phyloP scores from a whole-genome alignment of 2,888 invertebrate species.

The Dasysyrphus albostriatus region DNA sequence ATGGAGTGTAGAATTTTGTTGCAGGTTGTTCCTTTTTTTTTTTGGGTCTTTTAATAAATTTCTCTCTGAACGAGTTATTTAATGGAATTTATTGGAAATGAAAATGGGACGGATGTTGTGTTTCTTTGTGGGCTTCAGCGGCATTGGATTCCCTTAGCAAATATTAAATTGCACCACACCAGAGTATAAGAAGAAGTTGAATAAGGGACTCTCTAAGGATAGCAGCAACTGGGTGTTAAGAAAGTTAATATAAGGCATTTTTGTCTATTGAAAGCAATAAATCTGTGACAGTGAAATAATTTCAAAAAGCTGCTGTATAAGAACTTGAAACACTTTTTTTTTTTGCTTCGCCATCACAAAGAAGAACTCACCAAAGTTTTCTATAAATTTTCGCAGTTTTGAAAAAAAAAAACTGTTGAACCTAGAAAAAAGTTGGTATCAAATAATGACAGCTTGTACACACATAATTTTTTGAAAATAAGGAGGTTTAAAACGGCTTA shows the following conservation, averaged over 20 bases:
- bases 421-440: no score
- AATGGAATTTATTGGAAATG: slow-evolving; percentile 67
- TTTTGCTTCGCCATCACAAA: no score
- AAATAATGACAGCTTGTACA: no score
- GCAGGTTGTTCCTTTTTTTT: slow-evolving; percentile 47
- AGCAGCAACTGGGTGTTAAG: not conserved
- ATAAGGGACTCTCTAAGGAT: slow-evolving; percentile 3
- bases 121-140: not conserved
- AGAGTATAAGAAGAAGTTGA: not conserved
- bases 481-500: no score
- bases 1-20: slow-evolving; percentile 65
- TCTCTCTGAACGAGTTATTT: slow-evolving; percentile 42
- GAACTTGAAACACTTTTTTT: not conserved
- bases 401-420: no score
- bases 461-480: no score
- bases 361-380: no score
- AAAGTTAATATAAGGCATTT: not conserved
- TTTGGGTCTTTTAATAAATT: slow-evolving; percentile 28
- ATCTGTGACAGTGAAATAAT: slow-evolving; percentile 37
- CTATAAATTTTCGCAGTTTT: no score
- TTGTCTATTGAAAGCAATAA: slow-evolving; percentile 41
- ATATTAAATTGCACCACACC: slow-evolving; percentile 30
- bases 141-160: not conserved
- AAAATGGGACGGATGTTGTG: slow-evolving; percentile 53
- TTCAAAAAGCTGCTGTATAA: not conserved